These are phyloP conservation scores for Montipora cactus DNA, from an alignment of 64 coral and sea anemone species.

Conservation along the genomic window DNA sequence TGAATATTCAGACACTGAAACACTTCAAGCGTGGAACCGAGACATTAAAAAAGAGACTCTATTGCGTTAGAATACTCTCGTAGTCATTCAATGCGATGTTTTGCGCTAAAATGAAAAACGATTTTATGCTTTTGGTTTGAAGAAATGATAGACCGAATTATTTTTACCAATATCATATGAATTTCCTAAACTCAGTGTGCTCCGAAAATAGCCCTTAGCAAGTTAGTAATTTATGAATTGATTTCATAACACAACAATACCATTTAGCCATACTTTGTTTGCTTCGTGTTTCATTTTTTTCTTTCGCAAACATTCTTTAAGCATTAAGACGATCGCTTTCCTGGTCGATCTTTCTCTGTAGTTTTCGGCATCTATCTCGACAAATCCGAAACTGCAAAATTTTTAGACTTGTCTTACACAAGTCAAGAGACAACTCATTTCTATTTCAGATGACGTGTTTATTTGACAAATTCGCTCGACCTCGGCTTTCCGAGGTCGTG, in stretches of 20 bases:
- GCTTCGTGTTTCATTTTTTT: not conserved
- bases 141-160: not conserved
- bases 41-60: not conserved
- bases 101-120: not conserved
- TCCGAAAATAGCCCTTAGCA: slow-evolving; percentile 34
- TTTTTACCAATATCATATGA: slow-evolving; percentile 2
- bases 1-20: slow-evolving; percentile 48
- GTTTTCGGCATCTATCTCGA: not conserved
- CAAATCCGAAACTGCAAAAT: slow-evolving; percentile 9
- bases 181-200: not conserved
- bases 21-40: slow-evolving; percentile 33
- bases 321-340: not conserved
- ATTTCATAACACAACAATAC: slow-evolving; percentile 50
- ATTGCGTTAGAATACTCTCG: not conserved
- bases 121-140: not conserved
- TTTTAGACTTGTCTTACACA: not conserved
- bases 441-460: slow-evolving; percentile 12
- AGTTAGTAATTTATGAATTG: slow-evolving; percentile 57
- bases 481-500: slow-evolving; percentile 19
- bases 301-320: not conserved
- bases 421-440: not conserved
- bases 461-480: slow-evolving; percentile 44
- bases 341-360: not conserved
- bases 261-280: slow-evolving; percentile 26
- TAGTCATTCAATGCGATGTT: not conserved